phyloP scores from a whole-genome alignment of 2,797 vertebrate genomes.

The Propithecus perrieri region DNA sequence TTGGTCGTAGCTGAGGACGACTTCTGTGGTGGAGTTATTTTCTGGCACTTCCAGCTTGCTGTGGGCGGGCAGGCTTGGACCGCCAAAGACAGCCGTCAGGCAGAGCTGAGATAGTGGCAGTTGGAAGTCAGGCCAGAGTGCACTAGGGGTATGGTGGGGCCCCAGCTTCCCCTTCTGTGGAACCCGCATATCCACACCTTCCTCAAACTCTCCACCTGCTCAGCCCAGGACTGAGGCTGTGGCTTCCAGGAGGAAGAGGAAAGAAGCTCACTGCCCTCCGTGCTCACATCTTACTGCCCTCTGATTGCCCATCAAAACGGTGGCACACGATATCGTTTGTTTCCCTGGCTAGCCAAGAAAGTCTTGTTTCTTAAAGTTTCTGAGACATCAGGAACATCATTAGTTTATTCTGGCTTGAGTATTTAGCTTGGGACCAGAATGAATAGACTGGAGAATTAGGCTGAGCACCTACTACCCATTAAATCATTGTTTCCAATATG shows the following conservation, averaged over 20 bases:
- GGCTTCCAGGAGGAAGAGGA: not conserved
- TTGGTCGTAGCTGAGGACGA: not conserved
- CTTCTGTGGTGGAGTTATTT: not conserved
- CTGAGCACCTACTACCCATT: not conserved
- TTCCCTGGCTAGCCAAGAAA: constrained; percentile 1
- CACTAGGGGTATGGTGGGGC: not conserved
- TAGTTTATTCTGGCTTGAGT: not conserved
- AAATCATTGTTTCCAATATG: not conserved
- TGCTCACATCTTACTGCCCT: not conserved
- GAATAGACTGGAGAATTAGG: not conserved
- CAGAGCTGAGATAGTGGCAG: not conserved
- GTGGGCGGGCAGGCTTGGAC: not conserved
- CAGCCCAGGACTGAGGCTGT: not conserved
- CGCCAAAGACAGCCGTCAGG: not conserved
- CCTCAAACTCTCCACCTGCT: not conserved
- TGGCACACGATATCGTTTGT: not conserved
- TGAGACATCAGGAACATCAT: not conserved
- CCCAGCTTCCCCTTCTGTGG: not conserved
- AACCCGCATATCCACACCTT: not conserved
- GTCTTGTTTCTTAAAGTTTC: not conserved
- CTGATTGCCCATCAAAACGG: not conserved
- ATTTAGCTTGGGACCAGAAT: not conserved
- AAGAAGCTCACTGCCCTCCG: not conserved
- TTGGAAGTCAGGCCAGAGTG: not conserved
- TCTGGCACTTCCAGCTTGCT: not conserved